Evolutionary conservation across 2,888 invertebrate species (phyloP).

Genomic region (Tetropium fuscum): DNA sequence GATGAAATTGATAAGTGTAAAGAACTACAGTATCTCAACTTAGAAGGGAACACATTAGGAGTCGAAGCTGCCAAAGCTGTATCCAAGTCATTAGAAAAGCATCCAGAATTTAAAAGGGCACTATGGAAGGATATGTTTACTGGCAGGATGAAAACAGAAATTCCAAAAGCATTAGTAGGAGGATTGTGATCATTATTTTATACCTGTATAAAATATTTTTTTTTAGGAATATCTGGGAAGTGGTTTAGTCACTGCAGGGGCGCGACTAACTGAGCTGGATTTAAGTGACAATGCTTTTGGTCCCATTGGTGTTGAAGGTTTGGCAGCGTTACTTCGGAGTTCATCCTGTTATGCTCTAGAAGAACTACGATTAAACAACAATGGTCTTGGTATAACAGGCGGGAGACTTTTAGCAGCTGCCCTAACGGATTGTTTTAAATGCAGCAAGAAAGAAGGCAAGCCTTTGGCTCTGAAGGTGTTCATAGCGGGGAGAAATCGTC

Average conservation of each 20-base stretch:
- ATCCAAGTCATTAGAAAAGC: slow-evolving; percentile 80
- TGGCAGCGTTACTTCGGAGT: slow-evolving; percentile 85
- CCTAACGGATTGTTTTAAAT: slow-evolving; percentile 76
- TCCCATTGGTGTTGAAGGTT: slow-evolving; percentile 91
- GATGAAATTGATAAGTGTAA: slow-evolving; percentile 80
- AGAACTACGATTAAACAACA: slow-evolving; percentile 93
- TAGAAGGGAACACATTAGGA: slow-evolving; percentile 95
- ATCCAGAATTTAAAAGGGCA: slow-evolving; percentile 84
- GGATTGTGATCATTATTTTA: background rate
- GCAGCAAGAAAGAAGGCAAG: slow-evolving; percentile 73
- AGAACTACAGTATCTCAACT: slow-evolving; percentile 78
- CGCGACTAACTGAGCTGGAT: slow-evolving; percentile 86
- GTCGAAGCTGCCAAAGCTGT: slow-evolving; percentile 89
- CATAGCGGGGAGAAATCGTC: slow-evolving; percentile 91
- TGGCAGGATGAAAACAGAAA: slow-evolving; percentile 93
- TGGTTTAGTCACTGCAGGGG: slow-evolving; percentile 85
- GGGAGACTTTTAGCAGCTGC: slow-evolving; percentile 86
- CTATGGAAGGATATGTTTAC: slow-evolving; percentile 98
- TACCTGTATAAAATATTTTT: slow-evolving; percentile 8
- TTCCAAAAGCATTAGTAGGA: slow-evolving; percentile 87
- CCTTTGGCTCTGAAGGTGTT: slow-evolving; percentile 85
- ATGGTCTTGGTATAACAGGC: slow-evolving; percentile 93
- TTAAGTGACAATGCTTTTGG: slow-evolving; percentile 98
- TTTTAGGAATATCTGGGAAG: slow-evolving; percentile 77
- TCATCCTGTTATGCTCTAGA: slow-evolving; percentile 86